phyloP scores from a whole-genome alignment of 2,888 invertebrate species.

The Agonopterix alstromeriana region DNA sequence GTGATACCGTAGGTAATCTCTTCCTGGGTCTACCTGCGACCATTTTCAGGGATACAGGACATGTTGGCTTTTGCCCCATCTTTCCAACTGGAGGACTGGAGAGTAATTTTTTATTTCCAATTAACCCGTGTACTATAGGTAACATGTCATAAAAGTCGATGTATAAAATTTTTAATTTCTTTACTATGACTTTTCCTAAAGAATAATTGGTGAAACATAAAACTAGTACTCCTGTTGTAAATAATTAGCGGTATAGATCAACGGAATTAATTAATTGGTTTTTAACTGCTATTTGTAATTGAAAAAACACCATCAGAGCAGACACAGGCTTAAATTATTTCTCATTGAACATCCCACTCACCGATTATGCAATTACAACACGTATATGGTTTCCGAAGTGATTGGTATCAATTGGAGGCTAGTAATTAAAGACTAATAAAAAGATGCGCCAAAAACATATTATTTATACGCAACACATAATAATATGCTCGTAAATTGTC shows the following conservation, averaged over 20 bases:
- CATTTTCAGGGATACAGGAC: too few species aligned
- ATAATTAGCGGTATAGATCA: background rate
- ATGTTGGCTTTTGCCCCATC: too few species aligned
- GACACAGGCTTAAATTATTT: slow-evolving; percentile 21
- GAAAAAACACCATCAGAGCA: slow-evolving; percentile 28
- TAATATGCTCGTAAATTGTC: slow-evolving; percentile 6
- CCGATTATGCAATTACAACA: slow-evolving; percentile 24
- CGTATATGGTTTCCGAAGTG: slow-evolving; percentile 18
- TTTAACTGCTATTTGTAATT: slow-evolving; percentile 31
- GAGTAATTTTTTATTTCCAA: too few species aligned
- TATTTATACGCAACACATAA: slow-evolving; percentile 9
- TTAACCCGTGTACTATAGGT: too few species aligned
- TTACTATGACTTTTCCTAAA: too few species aligned
- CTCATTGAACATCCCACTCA: slow-evolving; percentile 27
- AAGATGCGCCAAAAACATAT: slow-evolving; percentile 8
- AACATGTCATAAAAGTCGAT: too few species aligned
- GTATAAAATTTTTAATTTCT: too few species aligned
- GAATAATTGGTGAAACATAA: too few species aligned
- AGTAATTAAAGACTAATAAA: slow-evolving; percentile 11
- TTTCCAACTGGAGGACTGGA: too few species aligned
- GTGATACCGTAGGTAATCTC: too few species aligned
- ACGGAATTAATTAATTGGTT: slow-evolving; percentile 14
- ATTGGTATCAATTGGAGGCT: slow-evolving; percentile 15
- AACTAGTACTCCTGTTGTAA: too few species aligned
- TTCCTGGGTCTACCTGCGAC: too few species aligned